Conservation (phyloP, 2,797 vertebrate species). For the Lepilemur septentrionalis region DNA sequence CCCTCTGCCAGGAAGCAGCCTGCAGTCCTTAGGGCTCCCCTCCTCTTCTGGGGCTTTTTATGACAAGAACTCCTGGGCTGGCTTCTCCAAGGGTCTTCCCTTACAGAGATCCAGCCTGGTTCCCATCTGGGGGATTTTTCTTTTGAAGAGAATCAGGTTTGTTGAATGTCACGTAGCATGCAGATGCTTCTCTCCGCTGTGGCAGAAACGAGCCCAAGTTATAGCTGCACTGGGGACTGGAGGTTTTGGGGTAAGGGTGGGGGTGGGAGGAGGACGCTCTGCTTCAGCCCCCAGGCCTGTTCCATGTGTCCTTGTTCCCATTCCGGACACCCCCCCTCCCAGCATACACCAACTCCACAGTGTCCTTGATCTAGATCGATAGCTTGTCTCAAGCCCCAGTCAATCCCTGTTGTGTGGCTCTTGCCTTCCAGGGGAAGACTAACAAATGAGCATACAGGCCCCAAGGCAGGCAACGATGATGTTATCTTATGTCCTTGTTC, state of each 20-base stretch:
- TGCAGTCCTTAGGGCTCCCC: not conserved
- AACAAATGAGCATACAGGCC: not conserved
- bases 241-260: not conserved
- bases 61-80: not conserved
- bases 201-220: conserved; percentile 49
- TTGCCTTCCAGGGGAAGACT: not conserved
- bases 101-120: not conserved
- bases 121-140: not conserved
- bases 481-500: not conserved
- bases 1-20: not conserved
- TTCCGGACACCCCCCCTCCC: not conserved
- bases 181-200: conserved; percentile 22
- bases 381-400: conserved; percentile 21
- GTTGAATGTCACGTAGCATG: not conserved
- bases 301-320: conserved; percentile 67
- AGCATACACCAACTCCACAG: not conserved
- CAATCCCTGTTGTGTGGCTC: not conserved
- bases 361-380: conserved; percentile 71
- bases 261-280: not conserved
- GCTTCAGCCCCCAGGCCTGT: conserved; percentile 62
- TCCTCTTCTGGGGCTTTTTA: not conserved
- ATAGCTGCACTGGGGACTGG: conserved; percentile 1
- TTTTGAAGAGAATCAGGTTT: conserved; percentile 23
- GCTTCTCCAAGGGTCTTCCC: not conserved
- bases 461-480: not conserved